Conservation (phyloP, 2,888 invertebrate genomes). For the Dinocampus coccinellae region DNA sequence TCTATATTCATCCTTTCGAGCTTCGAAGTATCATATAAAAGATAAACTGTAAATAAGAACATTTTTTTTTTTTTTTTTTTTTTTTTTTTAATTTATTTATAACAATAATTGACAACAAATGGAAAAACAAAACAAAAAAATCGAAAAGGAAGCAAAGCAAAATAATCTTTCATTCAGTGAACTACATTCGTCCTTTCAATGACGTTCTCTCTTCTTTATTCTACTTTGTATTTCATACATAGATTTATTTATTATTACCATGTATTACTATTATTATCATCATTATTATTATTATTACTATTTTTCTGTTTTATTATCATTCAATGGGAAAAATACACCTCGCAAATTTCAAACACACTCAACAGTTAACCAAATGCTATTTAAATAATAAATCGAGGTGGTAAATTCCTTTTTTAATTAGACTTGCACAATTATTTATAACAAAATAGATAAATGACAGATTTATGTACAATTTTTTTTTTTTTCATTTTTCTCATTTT, state of each 20-base stretch:
- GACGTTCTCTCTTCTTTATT: conserved; percentile 8
- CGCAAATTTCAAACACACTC: background rate
- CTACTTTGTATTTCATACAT: conserved; percentile 3
- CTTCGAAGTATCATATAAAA: conserved; percentile 48
- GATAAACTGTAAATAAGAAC: background rate
- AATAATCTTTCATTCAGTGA: conserved; percentile 1
- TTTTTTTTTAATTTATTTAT: background rate
- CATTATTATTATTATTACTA: background rate
- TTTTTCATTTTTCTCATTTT: background rate
- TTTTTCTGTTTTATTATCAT: background rate
- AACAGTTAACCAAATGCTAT: background rate
- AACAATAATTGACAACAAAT: conserved; percentile 3
- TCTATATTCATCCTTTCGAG: conserved; percentile 60
- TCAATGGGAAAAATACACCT: background rate
- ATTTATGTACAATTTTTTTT: background rate
- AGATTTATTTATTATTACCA: background rate
- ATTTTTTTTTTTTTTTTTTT: background rate
- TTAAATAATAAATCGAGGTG: background rate
- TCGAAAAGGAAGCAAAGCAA: conserved; percentile 12
- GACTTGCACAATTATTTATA: background rate
- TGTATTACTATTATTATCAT: background rate
- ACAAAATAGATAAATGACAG: background rate
- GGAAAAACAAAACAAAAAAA: conserved; percentile 17
- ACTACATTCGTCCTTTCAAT: background rate
- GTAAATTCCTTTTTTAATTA: background rate